These are phyloP conservation scores for Psammodynastes pulverulentus DNA, from an alignment of 2,113 vertebrate species.

Conservation along the genomic window DNA sequence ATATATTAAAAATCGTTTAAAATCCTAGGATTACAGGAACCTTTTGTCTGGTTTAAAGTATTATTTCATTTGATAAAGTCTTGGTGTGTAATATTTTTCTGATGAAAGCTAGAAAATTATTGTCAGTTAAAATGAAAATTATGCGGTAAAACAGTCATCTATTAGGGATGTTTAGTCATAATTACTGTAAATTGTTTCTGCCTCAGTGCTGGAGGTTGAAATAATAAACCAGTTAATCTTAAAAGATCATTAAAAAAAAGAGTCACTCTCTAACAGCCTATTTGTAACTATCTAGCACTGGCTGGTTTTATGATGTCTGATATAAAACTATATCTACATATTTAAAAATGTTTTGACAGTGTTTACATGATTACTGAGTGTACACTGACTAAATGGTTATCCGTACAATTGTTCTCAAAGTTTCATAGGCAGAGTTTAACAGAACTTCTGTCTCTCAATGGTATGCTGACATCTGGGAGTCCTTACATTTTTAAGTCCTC, in stretches of 20 bases:
- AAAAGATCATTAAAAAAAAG: not conserved
- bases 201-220: not conserved
- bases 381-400: not conserved
- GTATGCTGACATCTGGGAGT: not conserved
- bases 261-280: not conserved
- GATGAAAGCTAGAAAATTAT: not conserved
- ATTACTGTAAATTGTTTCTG: not conserved
- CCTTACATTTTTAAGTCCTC: not conserved
- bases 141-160: not conserved
- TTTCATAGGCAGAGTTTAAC: not conserved
- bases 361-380: not conserved
- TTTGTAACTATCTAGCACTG: not conserved
- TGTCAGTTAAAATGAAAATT: not conserved
- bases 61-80: not conserved
- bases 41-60: not conserved
- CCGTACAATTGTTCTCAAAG: not conserved
- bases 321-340: not conserved
- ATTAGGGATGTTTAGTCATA: not conserved
- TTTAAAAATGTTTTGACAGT: not conserved
- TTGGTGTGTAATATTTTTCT: not conserved
- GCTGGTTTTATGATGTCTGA: not conserved
- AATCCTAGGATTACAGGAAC: not conserved
- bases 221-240: constrained; percentile 16
- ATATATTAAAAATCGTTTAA: not conserved
- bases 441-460: not conserved